Evolutionary conservation across 2,113 vertebrate species (phyloP).

Genomic region (Thamnophis sirtalis): DNA sequence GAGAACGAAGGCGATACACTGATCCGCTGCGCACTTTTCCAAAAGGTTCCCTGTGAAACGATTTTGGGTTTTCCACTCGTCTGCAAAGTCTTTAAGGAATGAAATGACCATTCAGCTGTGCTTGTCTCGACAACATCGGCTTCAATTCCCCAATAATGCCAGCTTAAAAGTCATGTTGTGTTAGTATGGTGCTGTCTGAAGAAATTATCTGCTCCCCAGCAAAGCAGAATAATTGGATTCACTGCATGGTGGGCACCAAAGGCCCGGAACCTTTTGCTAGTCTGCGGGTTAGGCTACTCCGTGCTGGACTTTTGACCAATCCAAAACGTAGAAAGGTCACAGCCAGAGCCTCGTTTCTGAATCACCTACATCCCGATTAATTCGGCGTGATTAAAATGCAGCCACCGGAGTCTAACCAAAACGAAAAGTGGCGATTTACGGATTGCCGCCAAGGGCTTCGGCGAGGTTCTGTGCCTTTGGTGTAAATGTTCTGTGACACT

Average conservation of each 20-base stretch:
- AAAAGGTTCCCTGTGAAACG: not conserved
- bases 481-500: not conserved
- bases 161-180: not conserved
- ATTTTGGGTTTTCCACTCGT: not conserved
- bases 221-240: constrained; percentile 7
- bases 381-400: not conserved
- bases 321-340: not conserved
- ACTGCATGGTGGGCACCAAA: not conserved
- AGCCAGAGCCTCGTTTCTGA: not conserved
- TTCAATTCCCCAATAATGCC: not conserved
- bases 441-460: not conserved
- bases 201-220: constrained; percentile 6
- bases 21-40: too few relatives aligned
- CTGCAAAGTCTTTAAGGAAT: not conserved
- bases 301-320: not conserved
- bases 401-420: not conserved
- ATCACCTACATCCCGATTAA: not conserved
- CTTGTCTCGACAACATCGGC: not conserved
- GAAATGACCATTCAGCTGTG: not conserved
- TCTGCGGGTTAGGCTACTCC: not conserved
- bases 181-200: not conserved
- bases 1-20: not conserved
- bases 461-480: not conserved
- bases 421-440: not conserved
- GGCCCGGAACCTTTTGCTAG: not conserved